phyloP scores from a whole-genome alignment of 2,888 invertebrate species.

The Slavum lentiscoides region DNA sequence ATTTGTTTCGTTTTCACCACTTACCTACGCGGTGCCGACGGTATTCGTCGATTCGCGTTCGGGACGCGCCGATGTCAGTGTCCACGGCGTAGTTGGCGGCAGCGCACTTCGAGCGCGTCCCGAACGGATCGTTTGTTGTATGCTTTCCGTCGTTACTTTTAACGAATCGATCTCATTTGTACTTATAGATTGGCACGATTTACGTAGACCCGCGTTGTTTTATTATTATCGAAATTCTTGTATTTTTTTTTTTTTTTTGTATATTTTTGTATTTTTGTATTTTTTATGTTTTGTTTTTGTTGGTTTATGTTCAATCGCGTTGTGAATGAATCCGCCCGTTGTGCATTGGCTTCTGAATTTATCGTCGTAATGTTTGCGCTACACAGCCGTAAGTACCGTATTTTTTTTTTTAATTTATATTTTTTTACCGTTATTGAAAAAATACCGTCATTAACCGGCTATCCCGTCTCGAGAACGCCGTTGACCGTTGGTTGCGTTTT shows the following conservation, averaged over 20 bases:
- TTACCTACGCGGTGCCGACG: not conserved
- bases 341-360: slow-evolving; percentile 35
- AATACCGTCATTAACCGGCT: too few species aligned
- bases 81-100: not conserved
- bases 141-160: not conserved
- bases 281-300: not conserved
- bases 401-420: too few species aligned
- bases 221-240: too few species aligned
- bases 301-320: slow-evolving; percentile 7
- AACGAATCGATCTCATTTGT: not conserved
- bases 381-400: slow-evolving; percentile 43
- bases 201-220: not conserved
- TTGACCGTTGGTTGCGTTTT: too few species aligned
- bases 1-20: not conserved
- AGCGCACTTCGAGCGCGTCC: not conserved
- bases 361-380: not conserved
- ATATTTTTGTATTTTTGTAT: not conserved
- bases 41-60: not conserved
- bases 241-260: not conserved
- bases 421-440: too few species aligned
- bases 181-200: not conserved
- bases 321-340: slow-evolving; percentile 11
- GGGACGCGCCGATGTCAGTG: not conserved
- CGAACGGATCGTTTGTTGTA: not conserved
- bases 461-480: too few species aligned